Evolutionary conservation across 2,113 vertebrate genomes (phyloP), one percentile per base, ranked within the genome.

Genomic region (Atherinomorus stipes): DNA sequence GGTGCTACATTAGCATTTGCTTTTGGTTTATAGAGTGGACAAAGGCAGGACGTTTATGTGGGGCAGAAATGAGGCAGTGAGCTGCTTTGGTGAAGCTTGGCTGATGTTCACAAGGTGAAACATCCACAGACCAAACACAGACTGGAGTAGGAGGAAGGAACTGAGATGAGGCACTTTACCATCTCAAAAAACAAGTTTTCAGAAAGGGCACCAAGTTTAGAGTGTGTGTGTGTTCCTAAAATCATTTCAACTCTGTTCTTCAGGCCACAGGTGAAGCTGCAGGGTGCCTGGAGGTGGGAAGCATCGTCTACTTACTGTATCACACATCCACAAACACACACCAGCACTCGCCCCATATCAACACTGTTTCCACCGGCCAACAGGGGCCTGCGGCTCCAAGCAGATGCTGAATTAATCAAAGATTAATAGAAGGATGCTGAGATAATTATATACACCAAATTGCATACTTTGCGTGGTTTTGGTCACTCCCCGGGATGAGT

Each of bases 111-210:
- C 31, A 34, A 93, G 94, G 93, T 88, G 89, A 90, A 87, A 58
- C 90, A 68, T 74, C 60, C 78, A 58, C 78, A 67, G 72, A 78
- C 40, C 57, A 7, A 22, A 38, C 60, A 34, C 31, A 34, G 1
- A 34, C 57, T 37, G 37, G 47, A 31, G 71, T 2, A 52, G 57
- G 37, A 45, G 92, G 75, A 73, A 81, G 86, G 49, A 89, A 63
- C 53, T 62, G 60, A 47, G 58, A 59, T 88, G 78, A 86, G 60
- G 15, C 52, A 22, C 50, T 90, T 91, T 90, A 88, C 89, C 94
- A 93, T 51, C 90, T 92, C 90, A 76, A 77, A 94, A 95, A 95
- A 92, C 92, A 89, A 95, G 96, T 96, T 96, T 37, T 37, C 95
- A 95, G 92, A 94, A 93, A 93, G 95, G 11, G 11, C 91, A 92